Percentiles rank a stretch among this genome's conserved stretches.
Evolutionary conservation across 2,888 invertebrate species (phyloP).

Genomic region (Fragum whitleyi): DNA sequence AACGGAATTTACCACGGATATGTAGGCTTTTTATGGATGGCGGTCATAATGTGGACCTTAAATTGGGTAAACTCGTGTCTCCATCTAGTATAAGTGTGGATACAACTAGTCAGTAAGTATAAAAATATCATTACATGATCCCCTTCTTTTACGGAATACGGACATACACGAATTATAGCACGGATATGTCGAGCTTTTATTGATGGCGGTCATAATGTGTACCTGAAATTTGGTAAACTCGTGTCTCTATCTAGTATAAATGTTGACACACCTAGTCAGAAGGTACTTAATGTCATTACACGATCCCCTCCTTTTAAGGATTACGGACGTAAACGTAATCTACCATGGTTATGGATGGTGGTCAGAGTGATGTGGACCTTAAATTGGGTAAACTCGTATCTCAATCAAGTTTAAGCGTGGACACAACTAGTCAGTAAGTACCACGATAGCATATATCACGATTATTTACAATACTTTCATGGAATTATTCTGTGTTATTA

Average conservation of each 20-base stretch:
- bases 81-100: slow-evolving; percentile 97
- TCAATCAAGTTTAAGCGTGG: no score
- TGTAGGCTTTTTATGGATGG: slow-evolving; percentile 93
- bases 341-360: no score
- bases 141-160: slow-evolving; percentile 88
- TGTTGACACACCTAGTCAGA: slow-evolving; percentile 94
- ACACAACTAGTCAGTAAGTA: no score
- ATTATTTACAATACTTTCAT: no score
- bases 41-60: slow-evolving; percentile 89
- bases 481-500: no score
- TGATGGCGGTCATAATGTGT: slow-evolving; percentile 90
- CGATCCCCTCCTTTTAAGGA: no score
- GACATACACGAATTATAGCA: slow-evolving; percentile 87
- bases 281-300: no score
- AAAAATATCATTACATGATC: no score
- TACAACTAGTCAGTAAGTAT: slow-evolving; percentile 90
- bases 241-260: slow-evolving; percentile 97
- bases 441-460: no score
- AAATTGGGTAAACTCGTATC: no score
- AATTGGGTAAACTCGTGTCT: slow-evolving; percentile 96
- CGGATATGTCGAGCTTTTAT: slow-evolving; percentile 92
- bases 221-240: slow-evolving; percentile 95
- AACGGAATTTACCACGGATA: slow-evolving; percentile 89
- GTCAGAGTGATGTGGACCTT: no score
- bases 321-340: no score